These are phyloP conservation scores for Acanthosoma haemorrhoidale DNA, from an alignment of 2,888 invertebrate species.

Conservation along the genomic window DNA sequence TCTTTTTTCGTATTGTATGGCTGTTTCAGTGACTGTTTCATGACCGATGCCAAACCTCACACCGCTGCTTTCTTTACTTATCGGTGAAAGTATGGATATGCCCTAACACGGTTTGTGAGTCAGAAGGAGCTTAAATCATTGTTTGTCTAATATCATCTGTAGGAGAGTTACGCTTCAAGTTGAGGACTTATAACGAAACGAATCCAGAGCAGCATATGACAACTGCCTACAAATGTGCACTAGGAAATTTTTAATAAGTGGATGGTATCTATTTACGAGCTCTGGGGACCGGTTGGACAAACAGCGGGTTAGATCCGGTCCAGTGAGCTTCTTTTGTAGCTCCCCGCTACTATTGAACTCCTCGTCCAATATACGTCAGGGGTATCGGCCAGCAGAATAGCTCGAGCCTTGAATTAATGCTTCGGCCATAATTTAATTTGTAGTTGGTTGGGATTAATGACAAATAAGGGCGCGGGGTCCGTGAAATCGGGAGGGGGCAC, in stretches of 20 bases:
- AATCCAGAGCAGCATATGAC: too few species aligned
- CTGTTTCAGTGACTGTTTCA: too few species aligned
- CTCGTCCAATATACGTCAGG: slow-evolving; percentile 31
- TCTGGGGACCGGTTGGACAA: neutral
- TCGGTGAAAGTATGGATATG: too few species aligned
- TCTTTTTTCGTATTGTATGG: too few species aligned
- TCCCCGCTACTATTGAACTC: slow-evolving; percentile 9
- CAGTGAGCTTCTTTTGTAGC: neutral
- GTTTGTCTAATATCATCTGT: too few species aligned
- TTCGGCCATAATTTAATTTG: slow-evolving; percentile 36
- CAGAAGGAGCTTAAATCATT: too few species aligned
- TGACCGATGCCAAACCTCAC: too few species aligned
- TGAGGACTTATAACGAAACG: too few species aligned
- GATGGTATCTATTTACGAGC: neutral
- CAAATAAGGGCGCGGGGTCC: slow-evolving; percentile 32
- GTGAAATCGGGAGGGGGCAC: slow-evolving; percentile 26
- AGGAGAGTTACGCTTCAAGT: too few species aligned
- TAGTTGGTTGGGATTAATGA: slow-evolving; percentile 35
- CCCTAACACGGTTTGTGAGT: too few species aligned
- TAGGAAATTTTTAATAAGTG: neutral
- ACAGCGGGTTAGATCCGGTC: neutral
- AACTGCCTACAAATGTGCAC: too few species aligned
- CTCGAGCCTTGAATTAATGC: slow-evolving; percentile 34
- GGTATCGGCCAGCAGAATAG: slow-evolving; percentile 25
- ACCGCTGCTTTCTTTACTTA: too few species aligned